Evolutionary conservation across 2,888 invertebrate genomes (phyloP).

Genomic region (Drosophila quinaria): DNA sequence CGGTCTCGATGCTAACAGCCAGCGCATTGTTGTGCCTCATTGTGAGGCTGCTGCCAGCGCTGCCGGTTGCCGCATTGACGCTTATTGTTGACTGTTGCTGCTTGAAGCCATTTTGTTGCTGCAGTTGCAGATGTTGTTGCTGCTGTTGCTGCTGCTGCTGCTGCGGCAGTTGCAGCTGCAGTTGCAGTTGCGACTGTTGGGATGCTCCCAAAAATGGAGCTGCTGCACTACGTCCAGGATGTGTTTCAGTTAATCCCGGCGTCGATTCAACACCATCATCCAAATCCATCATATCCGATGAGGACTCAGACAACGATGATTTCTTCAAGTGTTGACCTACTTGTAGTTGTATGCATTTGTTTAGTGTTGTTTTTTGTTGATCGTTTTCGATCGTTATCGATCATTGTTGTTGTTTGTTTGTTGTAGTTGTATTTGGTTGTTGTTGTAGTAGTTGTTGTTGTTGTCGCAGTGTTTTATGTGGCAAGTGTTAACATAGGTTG

Average conservation of each 20-base stretch:
- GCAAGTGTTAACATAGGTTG: conserved; percentile 32
- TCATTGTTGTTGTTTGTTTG: conserved; percentile 29
- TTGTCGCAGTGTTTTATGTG: conserved; percentile 37
- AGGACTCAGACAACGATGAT: conserved; percentile 94
- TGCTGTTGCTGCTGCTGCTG: conserved; percentile 57
- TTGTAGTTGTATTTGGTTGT: conserved; percentile 34
- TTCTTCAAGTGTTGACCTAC: conserved; percentile 95
- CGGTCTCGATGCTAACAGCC: conserved; percentile 96
- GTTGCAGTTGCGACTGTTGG: conserved; percentile 63
- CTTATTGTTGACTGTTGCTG: conserved; percentile 79
- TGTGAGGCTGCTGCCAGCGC: conserved; percentile 88
- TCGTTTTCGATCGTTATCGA: conserved; percentile 22
- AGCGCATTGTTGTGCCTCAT: conserved; percentile 93
- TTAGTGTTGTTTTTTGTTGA: conserved; percentile 60
- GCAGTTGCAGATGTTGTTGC: conserved; percentile 68
- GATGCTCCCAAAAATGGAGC: conserved; percentile 86
- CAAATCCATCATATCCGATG: conserved; percentile 96
- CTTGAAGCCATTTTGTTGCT: conserved; percentile 80
- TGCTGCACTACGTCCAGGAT: conserved; percentile 85
- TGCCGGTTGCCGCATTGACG: conserved; percentile 69
- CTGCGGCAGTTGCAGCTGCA: conserved; percentile 56
- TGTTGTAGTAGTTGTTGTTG: conserved; percentile 32
- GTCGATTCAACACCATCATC: conserved; percentile 91
- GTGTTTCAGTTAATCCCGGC: conserved; percentile 85
- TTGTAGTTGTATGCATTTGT: conserved; percentile 79